Conservation (phyloP, 1,140 invertebrate species). For the Lamellibrachia luymesi region DNA sequence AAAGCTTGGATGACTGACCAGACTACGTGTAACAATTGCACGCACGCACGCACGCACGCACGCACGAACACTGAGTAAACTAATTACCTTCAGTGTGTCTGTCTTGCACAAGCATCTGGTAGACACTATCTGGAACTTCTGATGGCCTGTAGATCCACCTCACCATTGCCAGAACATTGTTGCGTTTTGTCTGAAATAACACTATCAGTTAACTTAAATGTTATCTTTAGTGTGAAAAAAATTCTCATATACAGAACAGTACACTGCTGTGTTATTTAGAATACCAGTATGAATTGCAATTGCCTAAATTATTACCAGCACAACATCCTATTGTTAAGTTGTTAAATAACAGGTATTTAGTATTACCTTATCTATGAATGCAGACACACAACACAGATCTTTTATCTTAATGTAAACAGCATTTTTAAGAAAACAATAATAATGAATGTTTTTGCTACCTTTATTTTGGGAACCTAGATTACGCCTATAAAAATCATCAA, state of each 20-base stretch:
- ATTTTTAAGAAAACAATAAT: not conserved
- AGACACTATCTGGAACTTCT: conserved; percentile 61
- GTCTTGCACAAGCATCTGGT: conserved; percentile 61
- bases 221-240: not conserved
- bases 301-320: not conserved
- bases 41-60: no score
- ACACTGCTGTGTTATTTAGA: not conserved
- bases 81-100: conserved; percentile 45
- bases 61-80: not conserved
- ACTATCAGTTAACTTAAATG: not conserved
- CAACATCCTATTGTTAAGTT: not conserved
- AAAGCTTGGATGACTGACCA: no score
- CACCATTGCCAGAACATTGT: conserved; percentile 59
- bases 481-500: no score
- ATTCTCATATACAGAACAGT: not conserved
- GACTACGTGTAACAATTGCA: not conserved
- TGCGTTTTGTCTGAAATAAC: conserved; percentile 58
- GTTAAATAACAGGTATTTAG: not conserved
- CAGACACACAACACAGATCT: not conserved
- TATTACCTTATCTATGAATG: not conserved
- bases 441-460: not conserved
- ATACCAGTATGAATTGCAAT: not conserved
- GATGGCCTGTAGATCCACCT: conserved; percentile 61
- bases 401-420: not conserved
- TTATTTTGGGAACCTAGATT: no score